Evolutionary conservation across 2,888 invertebrate species (phyloP), one percentile per base, ranked within the genome.

Genomic region (Clistopyga incitator): DNA sequence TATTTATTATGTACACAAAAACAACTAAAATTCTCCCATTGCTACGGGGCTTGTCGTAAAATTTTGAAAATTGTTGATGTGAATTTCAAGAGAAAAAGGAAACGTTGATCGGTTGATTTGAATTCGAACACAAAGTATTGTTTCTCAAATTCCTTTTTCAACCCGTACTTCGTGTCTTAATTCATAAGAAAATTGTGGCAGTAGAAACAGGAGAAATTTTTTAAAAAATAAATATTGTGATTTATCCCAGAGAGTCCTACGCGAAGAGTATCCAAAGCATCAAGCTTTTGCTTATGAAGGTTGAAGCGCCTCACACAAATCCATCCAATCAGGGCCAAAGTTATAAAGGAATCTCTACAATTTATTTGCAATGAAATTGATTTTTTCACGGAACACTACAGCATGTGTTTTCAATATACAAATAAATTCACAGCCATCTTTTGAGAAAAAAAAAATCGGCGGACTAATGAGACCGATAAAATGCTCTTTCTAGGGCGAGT

Each of bases 1-100:
- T 2, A 56, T 84, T 80, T 84, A 84, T 77, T 84, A 84, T 84
- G 59, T 84, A 80, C 83, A 83, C 79, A 80, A 18, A 64, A 64
- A 64, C 25, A 65, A 25, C 45, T 67, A 38, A 50, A 72, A 64
- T 76, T 79, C n/a, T 59, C 18, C 71, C 47, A 68, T 47, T 29
- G 50, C 42, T 64, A 34, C 25, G 56, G n/a, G 52, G 42, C 61
- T 67, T 34, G 64, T 76, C n/a, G 78, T 59, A 59, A 65, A 47
- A 67, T 47, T 47, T 59, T 65, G 50, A 74, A 29, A 54, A 71
- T 65, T 15, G 47, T 72, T 45, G 3, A 45, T 29, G 25, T 47
- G 8, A 67, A 67, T 47, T 47, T 23, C 67, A 15, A 65, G 47
- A 42, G n/a, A 38, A 42, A 25, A 20, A 38, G 25, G 6, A 38